A percentile compares a stretch with the other conserved stretches of the same genome.
Evolutionary conservation across 23 tunicate species (phyloP).

Genomic region (Botrylloides violaceus): DNA sequence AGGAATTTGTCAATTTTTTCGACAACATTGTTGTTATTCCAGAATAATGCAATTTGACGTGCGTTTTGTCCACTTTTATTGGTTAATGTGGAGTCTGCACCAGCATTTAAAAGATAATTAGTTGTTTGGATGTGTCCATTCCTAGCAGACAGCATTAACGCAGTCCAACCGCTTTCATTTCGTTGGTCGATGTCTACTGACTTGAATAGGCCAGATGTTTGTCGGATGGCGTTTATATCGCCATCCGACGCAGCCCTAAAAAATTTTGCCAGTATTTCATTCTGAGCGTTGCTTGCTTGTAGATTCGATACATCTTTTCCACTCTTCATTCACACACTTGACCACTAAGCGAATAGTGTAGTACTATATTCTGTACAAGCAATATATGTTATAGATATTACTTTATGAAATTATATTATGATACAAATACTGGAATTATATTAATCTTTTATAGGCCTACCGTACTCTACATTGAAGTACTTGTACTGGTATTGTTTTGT

Average conservation of each 20-base stretch:
- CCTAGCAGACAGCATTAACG: constrained; percentile 91
- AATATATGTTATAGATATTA: too few species aligned
- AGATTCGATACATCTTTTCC: constrained; percentile 9
- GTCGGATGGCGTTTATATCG: constrained; percentile 17
- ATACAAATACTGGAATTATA: too few species aligned
- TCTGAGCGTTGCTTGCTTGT: constrained; percentile 24
- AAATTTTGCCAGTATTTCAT: constrained; percentile 8
- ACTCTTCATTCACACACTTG: neutral
- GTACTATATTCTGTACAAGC: too few species aligned
- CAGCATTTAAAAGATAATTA: constrained; percentile 40
- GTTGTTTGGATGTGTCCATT: constrained; percentile 61
- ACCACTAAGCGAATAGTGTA: too few species aligned
- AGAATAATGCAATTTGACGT: constrained; percentile 51
- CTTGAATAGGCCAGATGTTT: constrained; percentile 20
- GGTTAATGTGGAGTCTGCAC: constrained; percentile 61
- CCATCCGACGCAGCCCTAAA: constrained; percentile 33
- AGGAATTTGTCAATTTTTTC: constrained; percentile 32
- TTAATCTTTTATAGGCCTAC: too few species aligned
- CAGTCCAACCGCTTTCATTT: constrained; percentile 68
- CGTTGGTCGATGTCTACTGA: constrained; percentile 41
- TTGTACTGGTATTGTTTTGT: too few species aligned
- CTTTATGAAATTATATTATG: too few species aligned
- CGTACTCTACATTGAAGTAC: too few species aligned
- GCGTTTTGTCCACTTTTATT: constrained; percentile 79
- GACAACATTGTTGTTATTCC: constrained; percentile 43